Evolutionary conservation across 2,888 invertebrate genomes (phyloP), one percentile per base, ranked within the genome.

Genomic region (Morpho deidamia): DNA sequence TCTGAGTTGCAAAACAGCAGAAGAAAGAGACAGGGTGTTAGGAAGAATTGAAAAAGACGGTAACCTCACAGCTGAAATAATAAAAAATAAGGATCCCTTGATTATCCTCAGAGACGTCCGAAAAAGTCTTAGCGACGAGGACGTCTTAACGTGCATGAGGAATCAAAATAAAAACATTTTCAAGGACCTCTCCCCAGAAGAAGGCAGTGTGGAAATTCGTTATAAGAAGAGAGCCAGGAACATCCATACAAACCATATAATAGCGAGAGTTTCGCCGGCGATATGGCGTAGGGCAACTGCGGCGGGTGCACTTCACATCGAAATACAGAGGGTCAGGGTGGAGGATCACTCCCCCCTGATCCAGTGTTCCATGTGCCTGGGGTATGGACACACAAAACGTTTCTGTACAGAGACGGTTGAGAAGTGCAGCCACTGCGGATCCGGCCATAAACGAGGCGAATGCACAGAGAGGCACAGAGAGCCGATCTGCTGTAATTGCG

Each of bases 101-200:
- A 8, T 58, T 39, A 8, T 55, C 11, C 49, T 58, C n/a, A 51
- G 32, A 11, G 39, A 41, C 35, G 57, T 57, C 5, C 38, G 53
- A 1, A 10, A 11, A 1, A 44, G 46, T 0, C 45, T 51, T 9
- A 4, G 39, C 1, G 53, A 44, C 0, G 11, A 47, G 1, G 32
- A 10, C 1, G 12, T 51, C 7, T 51, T 58, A 11, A 58, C 47
- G n/a, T 56, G 60, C 7, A 53, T 62, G 10, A 55, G 55, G 44
- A 23, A 39, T 1, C 56, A 58, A 32, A 53, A 53, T 10, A 9
- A 32, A 23, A 23, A 7, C 2, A 10, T 52, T 8, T 41, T 52
- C 38, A 35, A 9, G 32, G 9, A 33, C n/a, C n/a, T 44, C 23
- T 10, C 23, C 1, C 33, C 7, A 10, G 8, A 44, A 4, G n/a